phyloP scores from a whole-genome alignment of 2,797 vertebrate genomes.

The Melanotaenia boesemani region DNA sequence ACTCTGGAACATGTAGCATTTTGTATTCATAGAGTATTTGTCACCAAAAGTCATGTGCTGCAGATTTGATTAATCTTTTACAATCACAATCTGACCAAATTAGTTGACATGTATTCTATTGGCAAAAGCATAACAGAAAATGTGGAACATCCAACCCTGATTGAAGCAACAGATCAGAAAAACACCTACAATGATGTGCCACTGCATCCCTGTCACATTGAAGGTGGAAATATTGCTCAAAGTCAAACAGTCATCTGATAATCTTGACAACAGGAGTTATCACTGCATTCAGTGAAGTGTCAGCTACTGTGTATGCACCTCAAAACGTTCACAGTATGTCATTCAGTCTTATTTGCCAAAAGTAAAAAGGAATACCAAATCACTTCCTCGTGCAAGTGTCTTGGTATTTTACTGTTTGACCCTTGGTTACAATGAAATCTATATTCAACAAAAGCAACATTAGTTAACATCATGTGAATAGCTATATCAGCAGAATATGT shows the following conservation, averaged over 20 bases:
- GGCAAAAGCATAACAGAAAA: constrained; percentile 26
- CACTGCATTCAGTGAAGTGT: constrained; percentile 59
- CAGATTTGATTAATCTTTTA: constrained; percentile 38
- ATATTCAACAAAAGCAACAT: constrained; percentile 48
- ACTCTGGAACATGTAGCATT: constrained; percentile 53
- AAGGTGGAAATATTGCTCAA: constrained; percentile 79
- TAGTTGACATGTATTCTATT: constrained; percentile 28
- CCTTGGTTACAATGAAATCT: constrained; percentile 50
- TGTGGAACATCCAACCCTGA: constrained; percentile 44
- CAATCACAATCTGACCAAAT: constrained; percentile 48
- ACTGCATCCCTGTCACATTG: constrained; percentile 73
- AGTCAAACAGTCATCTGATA: constrained; percentile 75
- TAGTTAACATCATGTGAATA: constrained; percentile 41
- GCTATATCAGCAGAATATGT: constrained; percentile 49
- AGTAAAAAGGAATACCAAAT: constrained; percentile 44
- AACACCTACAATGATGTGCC: constrained; percentile 62
- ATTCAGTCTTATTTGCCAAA: constrained; percentile 57
- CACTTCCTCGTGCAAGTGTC: constrained; percentile 34
- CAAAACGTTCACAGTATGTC: constrained; percentile 73
- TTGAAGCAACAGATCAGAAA: constrained; percentile 52
- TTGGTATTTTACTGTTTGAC: constrained; percentile 50
- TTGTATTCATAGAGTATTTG: constrained; percentile 26
- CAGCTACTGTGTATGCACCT: constrained; percentile 56
- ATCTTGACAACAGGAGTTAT: constrained; percentile 63
- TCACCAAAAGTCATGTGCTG: constrained; percentile 54